These are phyloP conservation scores for Rhea americana DNA, from an alignment of 2,113 vertebrate species.

Conservation along the genomic window DNA sequence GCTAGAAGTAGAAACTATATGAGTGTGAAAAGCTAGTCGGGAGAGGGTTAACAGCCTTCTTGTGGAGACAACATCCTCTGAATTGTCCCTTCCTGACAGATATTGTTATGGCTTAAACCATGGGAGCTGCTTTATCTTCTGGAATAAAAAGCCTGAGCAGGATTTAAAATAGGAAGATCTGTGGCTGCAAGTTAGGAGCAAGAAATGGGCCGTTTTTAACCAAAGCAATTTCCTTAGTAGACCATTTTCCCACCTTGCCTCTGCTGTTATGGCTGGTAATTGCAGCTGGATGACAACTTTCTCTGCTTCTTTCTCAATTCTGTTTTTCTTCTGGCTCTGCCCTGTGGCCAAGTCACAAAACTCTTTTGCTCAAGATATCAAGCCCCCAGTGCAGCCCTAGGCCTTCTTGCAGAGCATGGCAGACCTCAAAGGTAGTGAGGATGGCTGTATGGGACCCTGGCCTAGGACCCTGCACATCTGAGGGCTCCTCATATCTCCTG, in stretches of 20 bases:
- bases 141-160: not conserved
- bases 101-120: not conserved
- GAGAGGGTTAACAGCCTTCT: not conserved
- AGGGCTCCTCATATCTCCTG: rapidly evolving
- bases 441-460: too few relatives aligned
- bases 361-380: not conserved
- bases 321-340: not conserved
- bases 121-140: not conserved
- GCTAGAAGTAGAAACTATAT: not conserved
- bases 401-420: not conserved
- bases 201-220: conserved; percentile 43
- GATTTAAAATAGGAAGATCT: conserved; percentile 17
- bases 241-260: conserved; percentile 42
- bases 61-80: not conserved
- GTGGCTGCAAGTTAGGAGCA: not conserved
- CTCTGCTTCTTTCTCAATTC: not conserved
- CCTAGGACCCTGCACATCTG: rapidly evolving
- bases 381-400: not conserved
- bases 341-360: not conserved
- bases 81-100: not conserved
- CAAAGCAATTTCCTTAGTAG: conserved; percentile 56
- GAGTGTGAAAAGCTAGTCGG: not conserved
- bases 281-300: conserved; percentile 28
- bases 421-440: not conserved
- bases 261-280: conserved; percentile 12